A percentile compares a stretch with the other conserved stretches of the same genome.
These are phyloP conservation scores for Sylvicola fuscatus DNA, from an alignment of 2,888 invertebrate genomes.

Conservation along the genomic window DNA sequence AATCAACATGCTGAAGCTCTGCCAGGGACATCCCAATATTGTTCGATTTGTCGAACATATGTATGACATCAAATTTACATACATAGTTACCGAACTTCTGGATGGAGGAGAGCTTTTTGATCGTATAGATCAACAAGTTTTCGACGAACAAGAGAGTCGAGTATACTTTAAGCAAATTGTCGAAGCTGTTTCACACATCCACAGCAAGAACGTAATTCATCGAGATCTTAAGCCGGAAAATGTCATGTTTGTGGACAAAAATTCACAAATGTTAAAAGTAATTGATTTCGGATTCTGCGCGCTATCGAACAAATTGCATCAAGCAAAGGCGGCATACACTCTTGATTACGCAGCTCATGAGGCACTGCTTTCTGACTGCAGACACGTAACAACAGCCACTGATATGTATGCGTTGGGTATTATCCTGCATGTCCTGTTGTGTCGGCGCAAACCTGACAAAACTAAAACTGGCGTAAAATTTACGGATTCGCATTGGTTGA, in stretches of 20 bases:
- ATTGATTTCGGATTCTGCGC: constrained; percentile 91
- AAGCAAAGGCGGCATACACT: constrained; percentile 46
- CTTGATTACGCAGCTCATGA: constrained; percentile 81
- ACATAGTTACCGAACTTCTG: constrained; percentile 74
- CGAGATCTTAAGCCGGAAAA: constrained; percentile 88
- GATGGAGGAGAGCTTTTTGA: constrained; percentile 63
- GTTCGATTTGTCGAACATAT: constrained; percentile 68
- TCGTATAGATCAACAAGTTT: constrained; percentile 39
- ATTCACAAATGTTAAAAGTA: constrained; percentile 41
- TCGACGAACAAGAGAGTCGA: constrained; percentile 64
- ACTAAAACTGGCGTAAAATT: too few species aligned
- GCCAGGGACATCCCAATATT: constrained; percentile 78
- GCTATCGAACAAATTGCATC: constrained; percentile 13
- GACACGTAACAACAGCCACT: constrained; percentile 74
- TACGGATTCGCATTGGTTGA: too few species aligned
- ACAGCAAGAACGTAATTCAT: constrained; percentile 67
- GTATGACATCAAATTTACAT: constrained; percentile 68
- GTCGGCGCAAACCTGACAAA: too few species aligned
- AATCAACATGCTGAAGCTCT: constrained; percentile 53
- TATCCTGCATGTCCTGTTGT: constrained; percentile 50
- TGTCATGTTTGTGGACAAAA: constrained; percentile 29
- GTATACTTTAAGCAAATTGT: constrained; percentile 63
- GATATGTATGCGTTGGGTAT: constrained; percentile 95
- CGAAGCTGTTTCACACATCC: constrained; percentile 68
- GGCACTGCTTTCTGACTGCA: too few species aligned